Evolutionary conservation across 2,888 invertebrate species (phyloP).

Genomic region (Heliconius sara): DNA sequence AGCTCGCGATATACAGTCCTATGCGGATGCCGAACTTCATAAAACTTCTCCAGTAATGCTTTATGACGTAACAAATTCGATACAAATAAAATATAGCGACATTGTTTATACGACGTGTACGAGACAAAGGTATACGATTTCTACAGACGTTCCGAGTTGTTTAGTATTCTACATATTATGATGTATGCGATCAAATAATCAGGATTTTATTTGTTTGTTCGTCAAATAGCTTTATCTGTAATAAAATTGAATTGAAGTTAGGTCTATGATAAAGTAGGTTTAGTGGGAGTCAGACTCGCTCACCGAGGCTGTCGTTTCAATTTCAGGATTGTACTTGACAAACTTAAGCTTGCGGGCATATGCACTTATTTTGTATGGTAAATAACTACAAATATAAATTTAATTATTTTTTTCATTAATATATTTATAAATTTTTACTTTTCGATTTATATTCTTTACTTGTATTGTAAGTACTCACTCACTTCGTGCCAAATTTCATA

Average conservation of each 20-base stretch:
- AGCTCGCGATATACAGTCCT: slow-evolving; percentile 10
- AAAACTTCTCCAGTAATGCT: slow-evolving; percentile 32
- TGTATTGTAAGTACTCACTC: too few species aligned
- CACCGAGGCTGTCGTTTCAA: too few species aligned
- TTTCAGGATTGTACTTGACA: too few species aligned
- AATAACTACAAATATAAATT: too few species aligned
- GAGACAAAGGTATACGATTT: slow-evolving; percentile 8
- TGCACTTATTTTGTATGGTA: too few species aligned
- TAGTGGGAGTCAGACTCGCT: too few species aligned
- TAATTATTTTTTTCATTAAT: too few species aligned
- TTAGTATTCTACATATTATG: not conserved
- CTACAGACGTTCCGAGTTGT: not conserved
- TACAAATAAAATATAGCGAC: slow-evolving; percentile 31
- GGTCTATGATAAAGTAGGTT: not conserved
- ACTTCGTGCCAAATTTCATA: too few species aligned
- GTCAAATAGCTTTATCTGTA: not conserved
- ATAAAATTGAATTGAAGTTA: not conserved
- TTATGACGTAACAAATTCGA: slow-evolving; percentile 34
- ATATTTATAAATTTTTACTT: too few species aligned
- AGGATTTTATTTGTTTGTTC: not conserved
- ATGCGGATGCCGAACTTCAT: slow-evolving; percentile 30
- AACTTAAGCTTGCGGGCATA: too few species aligned
- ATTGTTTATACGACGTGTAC: slow-evolving; percentile 20
- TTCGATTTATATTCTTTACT: too few species aligned
- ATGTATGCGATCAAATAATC: not conserved